Conservation (phyloP, 2,888 invertebrate species). For the Caenorhabditis sp. region DNA sequence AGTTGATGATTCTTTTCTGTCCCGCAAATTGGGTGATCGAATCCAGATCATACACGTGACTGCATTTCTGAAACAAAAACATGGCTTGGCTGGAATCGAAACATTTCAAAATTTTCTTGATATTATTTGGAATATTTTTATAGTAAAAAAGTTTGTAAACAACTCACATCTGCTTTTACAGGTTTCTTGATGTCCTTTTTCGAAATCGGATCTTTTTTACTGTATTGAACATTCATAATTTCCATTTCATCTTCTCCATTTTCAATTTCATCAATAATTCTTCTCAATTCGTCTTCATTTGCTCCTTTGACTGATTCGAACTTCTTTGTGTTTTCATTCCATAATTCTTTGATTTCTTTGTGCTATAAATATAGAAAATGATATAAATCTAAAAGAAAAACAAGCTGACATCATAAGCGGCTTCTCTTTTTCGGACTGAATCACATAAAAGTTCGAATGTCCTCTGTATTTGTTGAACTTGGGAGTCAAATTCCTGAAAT, state of each 20-base stretch:
- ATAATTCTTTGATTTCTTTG: neutral
- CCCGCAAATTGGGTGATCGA: conserved; percentile 24
- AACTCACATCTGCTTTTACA: conserved; percentile 40
- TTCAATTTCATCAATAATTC: neutral
- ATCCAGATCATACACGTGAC: conserved; percentile 30
- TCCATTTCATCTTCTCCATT: conserved; percentile 16
- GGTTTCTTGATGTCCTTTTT: conserved; percentile 51
- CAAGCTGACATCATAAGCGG: too few species aligned
- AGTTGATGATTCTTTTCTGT: conserved; percentile 12
- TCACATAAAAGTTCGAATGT: neutral
- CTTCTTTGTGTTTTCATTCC: neutral
- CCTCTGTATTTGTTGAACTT: neutral
- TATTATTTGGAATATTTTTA: too few species aligned
- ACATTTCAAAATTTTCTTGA: conserved; percentile 4
- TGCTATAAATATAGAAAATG: neutral
- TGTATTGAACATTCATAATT: conserved; percentile 33
- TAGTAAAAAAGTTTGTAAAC: too few species aligned
- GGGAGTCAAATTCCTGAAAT: neutral
- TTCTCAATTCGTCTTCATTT: neutral
- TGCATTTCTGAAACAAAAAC: conserved; percentile 23
- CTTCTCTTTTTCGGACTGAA: neutral
- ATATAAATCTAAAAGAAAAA: too few species aligned
- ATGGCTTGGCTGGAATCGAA: too few species aligned
- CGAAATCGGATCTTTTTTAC: conserved; percentile 49
- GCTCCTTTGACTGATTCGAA: neutral